Evolutionary conservation across 2,113 vertebrate genomes (phyloP), one percentile per base, ranked within the genome.

Genomic region (Propithecus coquereli): DNA sequence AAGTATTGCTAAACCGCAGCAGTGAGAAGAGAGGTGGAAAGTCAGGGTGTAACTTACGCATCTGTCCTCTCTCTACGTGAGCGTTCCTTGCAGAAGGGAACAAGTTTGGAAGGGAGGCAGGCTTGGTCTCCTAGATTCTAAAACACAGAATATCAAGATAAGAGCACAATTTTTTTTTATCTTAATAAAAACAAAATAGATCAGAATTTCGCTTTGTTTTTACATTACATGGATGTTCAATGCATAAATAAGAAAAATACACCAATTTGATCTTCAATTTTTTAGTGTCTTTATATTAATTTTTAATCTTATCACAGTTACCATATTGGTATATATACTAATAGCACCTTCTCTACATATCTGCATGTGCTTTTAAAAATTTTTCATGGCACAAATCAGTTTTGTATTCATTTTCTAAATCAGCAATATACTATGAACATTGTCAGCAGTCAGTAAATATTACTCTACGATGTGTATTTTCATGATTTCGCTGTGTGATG

Each of bases 1-100:
- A 54, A 71, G 63, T 57, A n/a, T 83, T 17, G 34, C 30, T 22
- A 34, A 71, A 37, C 37, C 30, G 5, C 8, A 65, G 18, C 34
- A 17, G 11, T 47, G 22, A 76, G 17, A 25, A 79, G 22, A 23
- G 37, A n/a, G 54, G n/a, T 6, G 1, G 0, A 34, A 37, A 73
- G 65, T 9, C 9, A 4, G 6, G 1, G 30, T 6, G 37, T 61
- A 12, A 54, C 34, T 23, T 40, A 1, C 1, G 8, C 1, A 2
- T 12, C 43, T 1, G 10, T 37, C 11, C 65, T 47, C 47, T 30
- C 65, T 47, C 47, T 30, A 3, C 2, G 9, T 2, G 7, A 86
- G 6, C 40, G 1, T n/a, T 34, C n/a, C 13, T 7, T 37, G 8
- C 5, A 2, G 14, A 7, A 70, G 8, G 18, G 22, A 68, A 13